These are phyloP conservation scores for Sinocyclocheilus maitianheensis DNA, from an alignment of 2,113 vertebrate species.

Conservation along the genomic window DNA sequence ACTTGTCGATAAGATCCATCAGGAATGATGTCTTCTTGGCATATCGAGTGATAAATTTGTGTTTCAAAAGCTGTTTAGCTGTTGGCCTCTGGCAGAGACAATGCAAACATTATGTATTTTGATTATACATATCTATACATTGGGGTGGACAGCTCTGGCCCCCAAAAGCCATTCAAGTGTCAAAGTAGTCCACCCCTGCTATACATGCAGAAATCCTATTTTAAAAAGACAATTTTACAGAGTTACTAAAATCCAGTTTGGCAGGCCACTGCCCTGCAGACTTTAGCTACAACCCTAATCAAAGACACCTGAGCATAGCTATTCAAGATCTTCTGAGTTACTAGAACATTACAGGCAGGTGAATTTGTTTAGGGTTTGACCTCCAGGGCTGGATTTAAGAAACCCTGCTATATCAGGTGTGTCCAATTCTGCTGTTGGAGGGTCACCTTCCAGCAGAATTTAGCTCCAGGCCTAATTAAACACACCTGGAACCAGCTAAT, in stretches of 20 bases:
- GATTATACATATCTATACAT: not conserved
- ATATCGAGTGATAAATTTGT: slow-evolving; percentile 91
- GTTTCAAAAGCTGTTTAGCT: slow-evolving; percentile 94
- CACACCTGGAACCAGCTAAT: not conserved
- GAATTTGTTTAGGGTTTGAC: not conserved
- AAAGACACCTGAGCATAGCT: not conserved
- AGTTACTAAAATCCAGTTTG: not conserved
- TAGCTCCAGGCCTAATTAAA: not conserved
- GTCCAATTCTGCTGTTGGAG: not conserved
- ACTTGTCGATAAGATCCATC: slow-evolving; percentile 91
- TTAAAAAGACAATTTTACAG: not conserved
- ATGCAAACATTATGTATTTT: not conserved
- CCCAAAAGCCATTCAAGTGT: not conserved
- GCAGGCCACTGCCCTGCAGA: not conserved
- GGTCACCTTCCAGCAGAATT: not conserved
- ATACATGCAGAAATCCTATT: not conserved
- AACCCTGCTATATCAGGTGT: not conserved
- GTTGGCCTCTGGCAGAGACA: slow-evolving; percentile 83
- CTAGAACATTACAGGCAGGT: too few species aligned
- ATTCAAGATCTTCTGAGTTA: not conserved
- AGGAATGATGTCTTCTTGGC: slow-evolving; percentile 94
- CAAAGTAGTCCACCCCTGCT: too few species aligned
- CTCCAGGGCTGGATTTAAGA: not conserved
- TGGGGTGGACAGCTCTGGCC: not conserved
- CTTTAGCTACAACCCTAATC: not conserved